phyloP scores from a whole-genome alignment of 2,797 vertebrate species.

The Gobionotothen gibberifrons region DNA sequence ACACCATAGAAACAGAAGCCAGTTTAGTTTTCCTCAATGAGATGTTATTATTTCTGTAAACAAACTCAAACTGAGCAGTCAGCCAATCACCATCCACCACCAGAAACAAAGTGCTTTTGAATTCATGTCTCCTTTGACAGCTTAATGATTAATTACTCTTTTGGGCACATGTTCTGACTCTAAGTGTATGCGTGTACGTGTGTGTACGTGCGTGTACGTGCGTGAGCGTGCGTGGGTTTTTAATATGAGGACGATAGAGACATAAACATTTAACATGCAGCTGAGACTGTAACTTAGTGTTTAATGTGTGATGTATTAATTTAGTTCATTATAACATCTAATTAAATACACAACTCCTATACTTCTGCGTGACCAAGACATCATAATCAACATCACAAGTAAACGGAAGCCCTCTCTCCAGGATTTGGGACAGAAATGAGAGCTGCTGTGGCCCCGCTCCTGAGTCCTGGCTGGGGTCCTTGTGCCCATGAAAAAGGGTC shows the following conservation, averaged over 20 bases:
- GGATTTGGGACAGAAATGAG: slow-evolving; percentile 74
- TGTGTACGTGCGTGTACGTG: slow-evolving; percentile 4
- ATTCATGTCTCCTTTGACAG: slow-evolving; percentile 68
- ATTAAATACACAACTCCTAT: neutral
- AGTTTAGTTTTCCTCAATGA: slow-evolving; percentile 33
- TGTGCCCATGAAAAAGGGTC: slow-evolving; percentile 75
- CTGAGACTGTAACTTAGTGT: neutral
- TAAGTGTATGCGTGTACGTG: slow-evolving; percentile 13
- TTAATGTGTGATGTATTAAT: neutral
- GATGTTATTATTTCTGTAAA: slow-evolving; percentile 35
- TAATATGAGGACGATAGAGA: slow-evolving; percentile 2
- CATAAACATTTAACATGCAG: slow-evolving; percentile 17
- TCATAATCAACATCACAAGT: slow-evolving; percentile 39
- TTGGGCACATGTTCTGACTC: slow-evolving; percentile 32
- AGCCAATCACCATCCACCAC: slow-evolving; percentile 25
- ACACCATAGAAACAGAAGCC: slow-evolving; percentile 55
- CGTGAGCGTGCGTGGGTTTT: slow-evolving; percentile 5
- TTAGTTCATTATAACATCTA: neutral
- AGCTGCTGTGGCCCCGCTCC: slow-evolving; percentile 69
- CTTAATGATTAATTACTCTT: slow-evolving; percentile 78
- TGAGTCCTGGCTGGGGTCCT: slow-evolving; percentile 76
- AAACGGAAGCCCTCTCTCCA: slow-evolving; percentile 71
- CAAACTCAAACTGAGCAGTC: slow-evolving; percentile 40
- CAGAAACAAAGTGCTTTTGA: slow-evolving; percentile 69
- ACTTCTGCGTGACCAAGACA: neutral